Evolutionary conservation across 92 coral and sea anemone species (phyloP).

Genomic region (Pocillopora meandrina): DNA sequence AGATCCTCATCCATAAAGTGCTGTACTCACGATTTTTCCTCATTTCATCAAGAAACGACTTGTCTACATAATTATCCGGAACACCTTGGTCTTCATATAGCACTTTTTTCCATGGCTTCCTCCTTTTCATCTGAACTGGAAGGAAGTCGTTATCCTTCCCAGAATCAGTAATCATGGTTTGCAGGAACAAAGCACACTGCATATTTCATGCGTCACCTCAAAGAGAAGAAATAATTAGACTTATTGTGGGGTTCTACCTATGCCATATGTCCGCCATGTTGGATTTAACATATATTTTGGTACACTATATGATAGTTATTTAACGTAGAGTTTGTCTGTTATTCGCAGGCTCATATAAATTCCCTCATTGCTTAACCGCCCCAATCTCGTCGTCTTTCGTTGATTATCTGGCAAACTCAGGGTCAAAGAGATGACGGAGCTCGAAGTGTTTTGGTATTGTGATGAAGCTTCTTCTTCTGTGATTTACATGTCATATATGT

Average conservation of each 20-base stretch:
- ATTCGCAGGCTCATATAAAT: neutral
- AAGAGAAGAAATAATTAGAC: neutral
- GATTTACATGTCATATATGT: neutral
- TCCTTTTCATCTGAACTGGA: constrained; percentile 12
- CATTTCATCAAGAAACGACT: constrained; percentile 91
- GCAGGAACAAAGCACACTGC: constrained; percentile 30
- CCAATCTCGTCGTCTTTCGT: too few relatives aligned
- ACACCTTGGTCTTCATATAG: constrained; percentile 88
- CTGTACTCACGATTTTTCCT: constrained; percentile 80
- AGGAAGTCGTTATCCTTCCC: constrained; percentile 10
- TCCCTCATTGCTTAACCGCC: too few relatives aligned
- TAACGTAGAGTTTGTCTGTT: neutral
- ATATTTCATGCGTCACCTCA: neutral
- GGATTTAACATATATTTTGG: neutral
- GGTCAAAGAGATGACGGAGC: too few relatives aligned
- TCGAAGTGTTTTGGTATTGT: too few relatives aligned
- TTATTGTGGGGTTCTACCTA: neutral
- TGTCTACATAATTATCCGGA: constrained; percentile 97
- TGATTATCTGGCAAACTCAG: too few relatives aligned
- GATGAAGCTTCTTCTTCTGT: too few relatives aligned
- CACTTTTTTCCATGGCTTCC: constrained; percentile 82
- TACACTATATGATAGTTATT: constrained; percentile 13
- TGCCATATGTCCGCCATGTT: constrained; percentile 11
- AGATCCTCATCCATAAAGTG: neutral
- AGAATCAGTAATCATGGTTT: constrained; percentile 22